Conservation (phyloP, 2,797 vertebrate species). For the Clarias pachynema region DNA sequence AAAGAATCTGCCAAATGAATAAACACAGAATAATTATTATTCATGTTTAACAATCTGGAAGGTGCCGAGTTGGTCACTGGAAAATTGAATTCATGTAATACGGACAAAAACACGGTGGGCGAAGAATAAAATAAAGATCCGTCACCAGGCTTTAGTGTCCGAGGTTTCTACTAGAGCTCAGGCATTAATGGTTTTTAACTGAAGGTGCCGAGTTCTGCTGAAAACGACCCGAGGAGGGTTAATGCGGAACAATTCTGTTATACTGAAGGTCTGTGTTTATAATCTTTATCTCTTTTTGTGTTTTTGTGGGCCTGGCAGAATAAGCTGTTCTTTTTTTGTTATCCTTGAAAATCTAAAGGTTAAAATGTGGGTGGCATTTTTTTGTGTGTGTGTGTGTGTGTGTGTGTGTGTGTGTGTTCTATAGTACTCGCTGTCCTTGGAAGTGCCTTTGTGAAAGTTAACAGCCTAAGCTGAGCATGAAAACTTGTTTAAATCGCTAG, state of each 20-base stretch:
- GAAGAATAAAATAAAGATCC: conserved; percentile 14
- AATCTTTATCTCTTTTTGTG: background rate
- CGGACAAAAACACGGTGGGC: background rate
- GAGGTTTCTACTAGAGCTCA: background rate
- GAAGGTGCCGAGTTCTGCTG: background rate
- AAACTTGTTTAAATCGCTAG: background rate
- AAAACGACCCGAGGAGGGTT: background rate
- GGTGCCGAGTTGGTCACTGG: background rate
- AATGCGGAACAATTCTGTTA: background rate
- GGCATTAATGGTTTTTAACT: background rate
- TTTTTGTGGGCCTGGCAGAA: background rate
- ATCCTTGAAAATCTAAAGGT: background rate
- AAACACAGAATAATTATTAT: background rate
- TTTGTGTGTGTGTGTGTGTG: background rate
- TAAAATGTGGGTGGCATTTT: background rate
- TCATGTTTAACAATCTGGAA: conserved; percentile 26
- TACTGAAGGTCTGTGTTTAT: background rate
- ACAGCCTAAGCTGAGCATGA: background rate
- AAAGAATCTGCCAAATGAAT: conserved; percentile 8
- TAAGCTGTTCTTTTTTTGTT: background rate
- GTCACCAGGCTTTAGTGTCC: background rate
- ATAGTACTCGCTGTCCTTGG: background rate
- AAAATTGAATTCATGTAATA: conserved; percentile 20
- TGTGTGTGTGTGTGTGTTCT: too few species aligned
- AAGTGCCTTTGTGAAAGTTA: background rate